Base-by-base conservation (phyloP, 2,888 invertebrate genomes). In the Microplitis deprimator region DNA sequence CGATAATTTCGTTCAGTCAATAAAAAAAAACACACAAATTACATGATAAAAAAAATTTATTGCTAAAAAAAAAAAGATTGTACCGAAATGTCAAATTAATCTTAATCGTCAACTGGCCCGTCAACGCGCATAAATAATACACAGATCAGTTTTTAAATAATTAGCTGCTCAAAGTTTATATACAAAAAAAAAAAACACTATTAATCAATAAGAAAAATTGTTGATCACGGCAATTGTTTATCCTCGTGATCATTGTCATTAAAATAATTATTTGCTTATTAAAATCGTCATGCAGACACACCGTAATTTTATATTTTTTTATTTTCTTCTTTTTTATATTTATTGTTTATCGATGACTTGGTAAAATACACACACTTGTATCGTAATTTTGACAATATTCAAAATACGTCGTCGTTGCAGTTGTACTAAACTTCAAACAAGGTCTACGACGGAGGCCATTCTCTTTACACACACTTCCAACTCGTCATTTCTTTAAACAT, bases 361-460 rank as follows among this genome's bases (percentile, higher is more conserved):
- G 40, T 13, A 4, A 68, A 40, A 41, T 6, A n/a, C 1, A 40
- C 6, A 41, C 5, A 70, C 10, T 20, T 10, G 2, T 40, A 39
- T 68, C 39, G 16, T 74, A 59, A 70, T 61, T 62, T 72, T 7
- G 39, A 62, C 39, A 39, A 72, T 70, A 59, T 13, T 70, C 38
- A 38, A 29, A 17, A 17, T 39, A 16, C 39, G 62, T 62, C n/a
- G 38, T 72, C 29, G 13, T 8, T 50, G 17, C 13, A 50, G 68
- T 68, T 6, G 68, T 68, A 40, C 13, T 50, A 61, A 61, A 72
- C 71, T 50, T 60, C 60, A 72, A 39, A 50, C 71, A 61, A 61
- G 20, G 60, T 70, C 69, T 40, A 70, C 59, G 69, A 60, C 59
- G 69, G 59, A 72, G 61, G 40, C 71, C 62, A 40, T 72, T 61